Base-by-base conservation (phyloP, 2,797 vertebrate genomes). In the Galago senegalensis region DNA sequence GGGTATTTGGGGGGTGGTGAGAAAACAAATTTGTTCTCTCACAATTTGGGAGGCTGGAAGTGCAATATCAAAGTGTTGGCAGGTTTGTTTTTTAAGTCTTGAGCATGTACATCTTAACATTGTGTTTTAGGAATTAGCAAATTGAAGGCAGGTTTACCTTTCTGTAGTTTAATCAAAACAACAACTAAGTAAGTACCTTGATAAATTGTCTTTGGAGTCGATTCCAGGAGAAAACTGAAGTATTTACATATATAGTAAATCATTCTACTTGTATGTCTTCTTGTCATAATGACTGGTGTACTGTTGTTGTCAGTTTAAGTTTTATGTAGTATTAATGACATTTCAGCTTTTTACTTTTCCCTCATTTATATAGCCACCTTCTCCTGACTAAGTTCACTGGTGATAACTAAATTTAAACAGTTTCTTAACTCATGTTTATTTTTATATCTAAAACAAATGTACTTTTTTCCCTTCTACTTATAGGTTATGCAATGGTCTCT, bases 401-500 rank as follows among this genome's bases (percentile, higher is more conserved):
- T 88, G 11, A 7, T 85, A 94, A 94, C 1, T 96, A 37, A 88
- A 87, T 95, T 87, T 83, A n/a, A 84, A 86, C 43, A 43, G 46
- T 93, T 93, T 34, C 3, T 20, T 16, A 83, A 34, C 97, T 56
- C 12, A 91, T 95, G 89, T 17, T 91, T 43, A 43, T 95, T 94
- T 94, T 46, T 20, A 18, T 73, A 69, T 76, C 89, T 89, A 92
- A 97, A 95, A 83, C 58, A 93, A 82, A 92, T 93, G 43, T 83
- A 53, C 79, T 84, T 91, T 93, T 89, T 93, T 56, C 11, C 29
- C 70, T 87, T 91, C 63, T 76, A 31, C 61, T 93, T 88, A n/a
- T 97, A 99, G 99, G 99, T 99, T 99, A 99, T 99, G 99, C 99
- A 99, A 99, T 99, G 99, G 99, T 99, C 99, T 99, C 99, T 99